These are phyloP conservation scores for Callocephalon fimbriatum DNA, from an alignment of 2,113 vertebrate species.

Conservation along the genomic window DNA sequence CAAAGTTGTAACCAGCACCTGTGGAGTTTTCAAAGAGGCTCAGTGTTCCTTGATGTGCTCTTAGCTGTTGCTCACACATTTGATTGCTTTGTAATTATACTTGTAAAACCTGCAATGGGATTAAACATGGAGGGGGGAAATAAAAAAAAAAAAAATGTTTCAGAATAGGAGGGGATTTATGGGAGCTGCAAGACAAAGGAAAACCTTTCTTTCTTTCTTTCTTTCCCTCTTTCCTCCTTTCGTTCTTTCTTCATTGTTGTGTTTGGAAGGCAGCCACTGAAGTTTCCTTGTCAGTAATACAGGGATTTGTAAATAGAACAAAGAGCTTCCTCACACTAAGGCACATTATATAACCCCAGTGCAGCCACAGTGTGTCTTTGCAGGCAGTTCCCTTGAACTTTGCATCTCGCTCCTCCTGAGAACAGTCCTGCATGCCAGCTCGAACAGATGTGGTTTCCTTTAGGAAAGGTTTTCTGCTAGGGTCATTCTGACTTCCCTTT, in stretches of 20 bases:
- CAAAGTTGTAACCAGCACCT: background rate
- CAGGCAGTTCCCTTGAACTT: slow-evolving; percentile 46
- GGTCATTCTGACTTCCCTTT: slow-evolving; percentile 50
- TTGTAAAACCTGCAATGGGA: background rate
- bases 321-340: slow-evolving; percentile 12
- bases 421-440: slow-evolving; percentile 51
- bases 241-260: slow-evolving; percentile 32
- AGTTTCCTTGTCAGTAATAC: slow-evolving; percentile 47
- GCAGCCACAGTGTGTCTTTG: background rate
- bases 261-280: slow-evolving; percentile 49
- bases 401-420: slow-evolving; percentile 37
- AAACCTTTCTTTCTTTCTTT: slow-evolving; percentile 37
- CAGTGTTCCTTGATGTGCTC: background rate
- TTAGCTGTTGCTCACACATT: background rate
- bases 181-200: slow-evolving; percentile 45
- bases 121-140: background rate
- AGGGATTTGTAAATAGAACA: slow-evolving; percentile 53
- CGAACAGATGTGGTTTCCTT: slow-evolving; percentile 45
- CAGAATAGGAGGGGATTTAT: slow-evolving; percentile 26
- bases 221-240: background rate
- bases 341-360: background rate
- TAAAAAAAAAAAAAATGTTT: background rate
- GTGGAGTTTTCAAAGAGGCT: slow-evolving; percentile 10
- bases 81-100: background rate
- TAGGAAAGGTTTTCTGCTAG: slow-evolving; percentile 35